phyloP scores from a whole-genome alignment of 2,113 vertebrate species.

The Anseranas semipalmata region DNA sequence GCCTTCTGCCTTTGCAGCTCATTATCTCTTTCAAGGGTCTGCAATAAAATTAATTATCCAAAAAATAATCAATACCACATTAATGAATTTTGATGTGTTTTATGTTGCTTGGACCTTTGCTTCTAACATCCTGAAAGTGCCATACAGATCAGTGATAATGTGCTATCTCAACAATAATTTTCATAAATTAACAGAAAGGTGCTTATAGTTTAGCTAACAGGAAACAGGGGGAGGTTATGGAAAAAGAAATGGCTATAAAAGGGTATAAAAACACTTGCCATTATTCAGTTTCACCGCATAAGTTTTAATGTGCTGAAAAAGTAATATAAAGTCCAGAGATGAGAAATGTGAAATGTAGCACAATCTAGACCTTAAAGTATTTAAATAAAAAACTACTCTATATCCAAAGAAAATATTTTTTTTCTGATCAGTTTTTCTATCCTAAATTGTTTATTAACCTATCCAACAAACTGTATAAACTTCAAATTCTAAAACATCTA shows the following conservation, averaged over 20 bases:
- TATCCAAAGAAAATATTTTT: neutral
- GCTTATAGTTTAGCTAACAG: constrained; percentile 86
- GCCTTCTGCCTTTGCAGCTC: constrained; percentile 89
- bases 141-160: constrained; percentile 94
- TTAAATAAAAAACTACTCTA: constrained; percentile 55
- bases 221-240: constrained; percentile 85
- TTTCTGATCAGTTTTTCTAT: constrained; percentile 38
- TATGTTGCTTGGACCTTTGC: constrained; percentile 92
- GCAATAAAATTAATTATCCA: constrained; percentile 99
- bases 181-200: constrained; percentile 95
- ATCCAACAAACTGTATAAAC: constrained; percentile 28
- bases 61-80: constrained; percentile 95
- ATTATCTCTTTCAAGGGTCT: constrained; percentile 95
- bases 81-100: constrained; percentile 98
- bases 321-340: constrained; percentile 81
- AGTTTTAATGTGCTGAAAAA: constrained; percentile 87
- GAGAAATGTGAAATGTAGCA: constrained; percentile 80
- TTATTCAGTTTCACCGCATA: constrained; percentile 91
- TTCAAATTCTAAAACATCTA: constrained; percentile 39
- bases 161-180: constrained; percentile 96
- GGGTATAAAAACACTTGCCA: constrained; percentile 91
- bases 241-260: constrained; percentile 88
- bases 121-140: constrained; percentile 88
- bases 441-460: constrained; percentile 38
- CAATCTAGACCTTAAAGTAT: constrained; percentile 45